Evolutionary conservation across 2,888 invertebrate species (phyloP), one percentile per base, ranked within the genome.

Genomic region (Baronia brevicornis): DNA sequence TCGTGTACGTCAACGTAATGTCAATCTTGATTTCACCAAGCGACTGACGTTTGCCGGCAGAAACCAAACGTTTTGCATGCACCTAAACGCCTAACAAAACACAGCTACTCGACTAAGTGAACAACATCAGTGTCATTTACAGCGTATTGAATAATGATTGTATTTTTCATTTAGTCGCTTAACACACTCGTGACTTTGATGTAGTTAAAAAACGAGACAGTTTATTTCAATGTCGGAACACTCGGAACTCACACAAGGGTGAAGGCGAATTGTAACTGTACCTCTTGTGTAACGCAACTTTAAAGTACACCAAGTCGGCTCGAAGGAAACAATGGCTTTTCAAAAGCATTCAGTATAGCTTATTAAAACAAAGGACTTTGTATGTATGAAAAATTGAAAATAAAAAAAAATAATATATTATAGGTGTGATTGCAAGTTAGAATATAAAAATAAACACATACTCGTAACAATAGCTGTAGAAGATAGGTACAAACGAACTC

Each of bases 41-140:
- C 65, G 54, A 80, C 79, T 80, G 73, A 54, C 67, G 66, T 60
- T 55, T 43, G 43, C 44, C 44, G 51, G 45, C 53, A 47, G 54
- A 51, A 59, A 56, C 67, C 54, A 48, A 62, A 62, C 69, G 73
- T 72, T 74, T 67, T 75, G 67, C 66, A 50, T 46, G 37, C 11
- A 14, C 14, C 11, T 9, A 10, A 9, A 51, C 47, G 41, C 34
- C 43, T 54, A 50, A 66, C 71, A 67, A 71, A 68, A 73, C 72
- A 70, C 68, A 62, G 49, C 43, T 43, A 68, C 44, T 39, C 73
- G 67, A 51, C 66, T 51, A 41, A 55, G 43, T 68, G 47, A 34
- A 49, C 55, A 48, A 61, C 57, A 39, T 47, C 61, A 48, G 36
- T 42, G 44, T 40, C 49, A 36, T 44, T 42, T 48, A 53, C 51